Base-by-base conservation (phyloP, 2,888 invertebrate species). In the Apamea monoglypha region DNA sequence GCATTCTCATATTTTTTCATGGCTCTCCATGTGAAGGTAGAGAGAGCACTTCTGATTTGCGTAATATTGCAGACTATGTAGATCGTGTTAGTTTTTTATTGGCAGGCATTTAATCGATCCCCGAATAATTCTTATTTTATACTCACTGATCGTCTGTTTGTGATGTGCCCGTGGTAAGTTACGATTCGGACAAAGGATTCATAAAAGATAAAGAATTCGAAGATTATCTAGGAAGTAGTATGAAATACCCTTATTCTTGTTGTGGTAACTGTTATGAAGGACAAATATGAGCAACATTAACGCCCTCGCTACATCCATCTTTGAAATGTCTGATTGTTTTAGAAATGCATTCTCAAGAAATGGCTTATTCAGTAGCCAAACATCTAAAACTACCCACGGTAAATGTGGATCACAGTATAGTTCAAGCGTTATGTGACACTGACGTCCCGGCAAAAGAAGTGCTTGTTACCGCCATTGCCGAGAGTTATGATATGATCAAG, bases 361-460 rank as follows among this genome's bases (percentile, higher is more conserved):
- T 96, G 75, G 96, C 96, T 7, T 95, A 95, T 84, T 88, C 94
- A 3, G 79, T 96, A 32, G 97, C 97, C 7, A 97, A 95, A 90
- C 89, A 84, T 10, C 91, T 97, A 6, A 85, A 91, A 7, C 85
- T 97, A 79, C 97, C 97, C 1, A 95, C 96, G 10, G 88, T 97
- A 82, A 97, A 95, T 91, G 94, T 97, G 78, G 98, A 97, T 91
- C 90, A 92, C 53, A 94, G 96, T 91, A 96, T 96, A 89, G 96
- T 96, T 78, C 96, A 97, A 90, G 96, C 96, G 53, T 91, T 97
- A 63, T 94, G 94, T 84, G 79, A 90, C 0, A 91, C 93, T 75
- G 83, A 91, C 2, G 92, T 93, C 82, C 76, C 92, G 4, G 94
- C 96, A 0, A 95, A 93, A 91, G 61, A 66, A 44, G 70, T 91